Evolutionary conservation across 2,797 vertebrate species (phyloP).

Genomic region (Characodon lateralis): DNA sequence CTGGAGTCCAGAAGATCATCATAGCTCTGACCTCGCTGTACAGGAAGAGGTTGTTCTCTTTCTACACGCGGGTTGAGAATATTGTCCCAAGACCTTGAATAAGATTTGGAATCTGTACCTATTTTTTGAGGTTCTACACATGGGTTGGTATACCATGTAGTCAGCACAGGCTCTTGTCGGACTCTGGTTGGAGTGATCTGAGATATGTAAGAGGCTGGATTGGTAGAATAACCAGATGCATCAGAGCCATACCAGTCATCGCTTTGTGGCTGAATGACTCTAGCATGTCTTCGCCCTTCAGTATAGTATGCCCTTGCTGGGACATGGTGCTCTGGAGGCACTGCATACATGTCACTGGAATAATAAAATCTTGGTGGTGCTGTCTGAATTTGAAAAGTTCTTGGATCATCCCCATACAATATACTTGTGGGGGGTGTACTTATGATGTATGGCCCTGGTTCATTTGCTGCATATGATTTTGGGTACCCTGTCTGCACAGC

Average conservation of each 20-base stretch:
- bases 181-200: slow-evolving; percentile 82
- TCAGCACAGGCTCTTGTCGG: slow-evolving; percentile 79
- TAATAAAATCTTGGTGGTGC: slow-evolving; percentile 85
- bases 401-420: slow-evolving; percentile 86
- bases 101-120: slow-evolving; percentile 86
- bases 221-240: slow-evolving; percentile 82
- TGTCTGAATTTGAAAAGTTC: slow-evolving; percentile 83
- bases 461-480: slow-evolving; percentile 82
- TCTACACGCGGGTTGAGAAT: slow-evolving; percentile 87
- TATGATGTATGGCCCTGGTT: slow-evolving; percentile 86
- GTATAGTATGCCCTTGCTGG: slow-evolving; percentile 86
- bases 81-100: slow-evolving; percentile 97
- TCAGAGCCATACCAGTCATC: slow-evolving; percentile 90
- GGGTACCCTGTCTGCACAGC: slow-evolving; percentile 76
- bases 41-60: slow-evolving; percentile 85
- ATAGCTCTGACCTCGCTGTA: slow-evolving; percentile 91
- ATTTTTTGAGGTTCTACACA: slow-evolving; percentile 85
- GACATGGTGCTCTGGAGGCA: slow-evolving; percentile 83
- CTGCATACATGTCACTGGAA: slow-evolving; percentile 78
- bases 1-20: slow-evolving; percentile 90
- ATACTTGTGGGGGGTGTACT: slow-evolving; percentile 88
- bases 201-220: slow-evolving; percentile 80
- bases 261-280: slow-evolving; percentile 82
- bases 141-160: slow-evolving; percentile 88
- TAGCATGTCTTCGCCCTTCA: slow-evolving; percentile 85